Evolutionary conservation across 2,888 invertebrate species (phyloP), one percentile per base, ranked within the genome.

Genomic region (Diarsia dahlii): DNA sequence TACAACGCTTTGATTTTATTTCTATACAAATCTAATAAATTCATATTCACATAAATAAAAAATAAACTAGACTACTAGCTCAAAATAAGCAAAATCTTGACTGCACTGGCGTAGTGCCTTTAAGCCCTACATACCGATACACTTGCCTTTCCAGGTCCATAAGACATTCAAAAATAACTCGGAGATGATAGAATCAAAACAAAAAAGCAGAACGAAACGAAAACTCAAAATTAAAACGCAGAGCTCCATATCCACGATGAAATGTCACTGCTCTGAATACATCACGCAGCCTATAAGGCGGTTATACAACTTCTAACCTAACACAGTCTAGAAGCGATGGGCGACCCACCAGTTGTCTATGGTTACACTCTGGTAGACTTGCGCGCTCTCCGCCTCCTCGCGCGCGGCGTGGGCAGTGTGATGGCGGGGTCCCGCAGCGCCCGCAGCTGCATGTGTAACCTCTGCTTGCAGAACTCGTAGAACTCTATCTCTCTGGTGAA

Each of bases 401-500:
- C 76, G 65, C 90, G 86, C 1, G 91, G 81, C 9, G 91, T 87
- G 0, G 94, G 93, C 8, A 94, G 82, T 0, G 92, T 88, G 45
- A 95, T 88, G 0, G 90, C 78, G 3, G 97, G 96, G 74, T 98
- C 96, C 90, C 97, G 97, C 1, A 98, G 95, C 0, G 98, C 98
- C 77, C 98, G 95, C 79, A 98, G 97, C 90, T 99, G 99, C 92
- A 98, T 97, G 90, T 99, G 98, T 28, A 99, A 96, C 89, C 99
- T 97, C 91, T 99, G 99, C 88, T 97, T 97, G 92, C 99, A 99
- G 93, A 99, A 99, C 91, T 99, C 98, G 93, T 99, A 99, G 94
- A 99, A 99, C 90, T 99, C 99, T 18, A 99, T 98, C 95, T 99
- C 99, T 74, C 98, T 97, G 0, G 99, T 99, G 92, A 99, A 99